A percentile compares a stretch with the other conserved stretches of the same genome.
These are phyloP conservation scores for Apteryx owenii DNA, from an alignment of 2,113 vertebrate genomes.

Conservation along the genomic window DNA sequence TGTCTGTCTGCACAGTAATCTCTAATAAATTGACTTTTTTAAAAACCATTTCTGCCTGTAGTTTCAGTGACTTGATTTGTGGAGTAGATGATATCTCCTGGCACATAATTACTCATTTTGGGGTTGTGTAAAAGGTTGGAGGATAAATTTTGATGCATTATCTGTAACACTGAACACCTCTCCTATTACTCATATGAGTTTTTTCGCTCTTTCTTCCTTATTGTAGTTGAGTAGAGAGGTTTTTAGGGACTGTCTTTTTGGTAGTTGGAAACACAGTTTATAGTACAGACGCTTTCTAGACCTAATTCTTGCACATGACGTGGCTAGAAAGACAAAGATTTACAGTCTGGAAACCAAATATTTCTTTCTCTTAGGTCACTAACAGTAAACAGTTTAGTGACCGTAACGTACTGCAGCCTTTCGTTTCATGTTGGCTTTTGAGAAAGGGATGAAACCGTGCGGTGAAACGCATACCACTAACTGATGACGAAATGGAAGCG, in stretches of 20 bases:
- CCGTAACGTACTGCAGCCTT: neutral
- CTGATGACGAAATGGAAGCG: neutral
- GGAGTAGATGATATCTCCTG: slow-evolving; percentile 51
- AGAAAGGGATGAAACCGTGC: neutral
- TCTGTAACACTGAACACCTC: neutral
- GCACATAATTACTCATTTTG: slow-evolving; percentile 57
- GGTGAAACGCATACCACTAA: neutral
- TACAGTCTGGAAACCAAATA: neutral
- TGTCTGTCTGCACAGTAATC: slow-evolving; percentile 52
- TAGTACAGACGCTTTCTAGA: neutral
- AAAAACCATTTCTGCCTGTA: slow-evolving; percentile 22
- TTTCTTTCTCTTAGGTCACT: neutral
- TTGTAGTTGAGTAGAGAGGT: neutral
- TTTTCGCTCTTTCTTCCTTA: neutral
- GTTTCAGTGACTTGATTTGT: slow-evolving; percentile 52
- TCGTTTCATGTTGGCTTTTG: neutral
- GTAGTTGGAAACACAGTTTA: neutral
- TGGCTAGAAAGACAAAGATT: neutral
- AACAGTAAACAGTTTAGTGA: neutral
- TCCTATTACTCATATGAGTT: slow-evolving; percentile 13
- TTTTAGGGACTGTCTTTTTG: neutral
- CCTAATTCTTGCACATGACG: neutral
- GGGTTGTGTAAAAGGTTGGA: slow-evolving; percentile 14
- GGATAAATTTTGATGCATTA: slow-evolving; percentile 45
- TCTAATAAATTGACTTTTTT: slow-evolving; percentile 62